phyloP scores from a whole-genome alignment of 2,797 vertebrate species.

The Erpetoichthys calabaricus region DNA sequence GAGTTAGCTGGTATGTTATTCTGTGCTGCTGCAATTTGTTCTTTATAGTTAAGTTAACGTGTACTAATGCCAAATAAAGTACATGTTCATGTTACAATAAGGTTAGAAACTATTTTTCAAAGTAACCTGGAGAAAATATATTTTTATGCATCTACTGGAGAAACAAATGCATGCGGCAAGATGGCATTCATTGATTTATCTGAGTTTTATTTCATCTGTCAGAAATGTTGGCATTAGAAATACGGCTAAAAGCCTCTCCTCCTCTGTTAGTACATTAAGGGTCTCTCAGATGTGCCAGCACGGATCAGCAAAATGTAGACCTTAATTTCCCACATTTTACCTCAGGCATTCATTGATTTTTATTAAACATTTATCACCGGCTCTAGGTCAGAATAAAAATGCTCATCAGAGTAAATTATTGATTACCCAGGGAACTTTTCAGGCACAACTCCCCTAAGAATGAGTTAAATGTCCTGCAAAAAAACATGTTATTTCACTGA shows the following conservation, averaged over 20 bases:
- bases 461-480: not conserved
- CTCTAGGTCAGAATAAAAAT: constrained; percentile 9
- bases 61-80: no score
- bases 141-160: not conserved
- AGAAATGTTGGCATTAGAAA: constrained; percentile 14
- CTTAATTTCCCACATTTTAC: constrained; percentile 7
- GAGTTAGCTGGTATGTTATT: no score
- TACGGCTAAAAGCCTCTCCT: constrained; percentile 9
- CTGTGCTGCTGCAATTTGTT: no score
- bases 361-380: constrained; percentile 5
- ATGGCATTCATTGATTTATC: constrained; percentile 12
- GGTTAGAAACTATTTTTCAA: no score
- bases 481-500: no score
- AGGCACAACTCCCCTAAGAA: not conserved
- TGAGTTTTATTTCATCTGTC: constrained; percentile 10
- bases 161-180: not conserved
- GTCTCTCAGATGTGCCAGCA: constrained; percentile 13
- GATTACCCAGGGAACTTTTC: not conserved
- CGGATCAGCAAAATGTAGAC: not conserved
- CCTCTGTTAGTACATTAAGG: constrained; percentile 9
- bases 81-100: no score
- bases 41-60: no score
- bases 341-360: constrained; percentile 7
- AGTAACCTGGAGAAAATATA: not conserved
- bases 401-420: constrained; percentile 8